Evolutionary conservation across 2,888 invertebrate genomes (phyloP), one percentile per base, ranked within the genome.

Genomic region (Ennomos quercinarius): DNA sequence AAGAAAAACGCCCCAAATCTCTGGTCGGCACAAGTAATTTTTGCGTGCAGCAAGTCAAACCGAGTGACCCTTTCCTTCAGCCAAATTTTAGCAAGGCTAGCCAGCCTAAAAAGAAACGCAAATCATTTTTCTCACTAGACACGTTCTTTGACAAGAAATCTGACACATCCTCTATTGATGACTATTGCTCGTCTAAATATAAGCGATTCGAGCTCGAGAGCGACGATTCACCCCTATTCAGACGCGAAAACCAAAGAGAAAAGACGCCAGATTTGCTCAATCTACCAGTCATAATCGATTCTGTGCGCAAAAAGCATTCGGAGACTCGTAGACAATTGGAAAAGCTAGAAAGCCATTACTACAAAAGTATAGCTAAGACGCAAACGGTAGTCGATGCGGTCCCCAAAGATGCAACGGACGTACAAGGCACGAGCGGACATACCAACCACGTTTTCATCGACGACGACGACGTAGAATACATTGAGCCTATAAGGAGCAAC

Each of bases 111-210:
- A 93, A 93, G 67, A 93, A 91, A 74, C 81, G 93, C 8, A 93
- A 91, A 69, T 93, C 93, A 0, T 93, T 93, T 68, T 93, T 93
- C 66, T 93, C 93, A 0, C 69, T 93, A n/a, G 93, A 93, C 57
- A 91, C 92, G 8, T 93, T 93, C 70, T 92, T 93, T 51, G 93
- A 93, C 68, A 91, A 93, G 76, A 89, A 88, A 66, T 93, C 93
- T 47, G 93, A 93, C 60, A 87, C 90, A 1, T 93, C 93, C 12
- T 93, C 93, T 0, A 78, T 91, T 58, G 93, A 93, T 62, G 93
- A 93, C 67, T 93, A 89, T 59, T 91, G 90, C 63, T 93, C 93
- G 0, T 93, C 93, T 0, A 93, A 93, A 77, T 93, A 93, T 68
- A 92, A 93, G 65, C 84, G 93, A 12, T 93, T 93, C 61, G 93